These are phyloP conservation scores for Lathronympha strigana DNA, from an alignment of 2,888 invertebrate genomes.

Conservation along the genomic window DNA sequence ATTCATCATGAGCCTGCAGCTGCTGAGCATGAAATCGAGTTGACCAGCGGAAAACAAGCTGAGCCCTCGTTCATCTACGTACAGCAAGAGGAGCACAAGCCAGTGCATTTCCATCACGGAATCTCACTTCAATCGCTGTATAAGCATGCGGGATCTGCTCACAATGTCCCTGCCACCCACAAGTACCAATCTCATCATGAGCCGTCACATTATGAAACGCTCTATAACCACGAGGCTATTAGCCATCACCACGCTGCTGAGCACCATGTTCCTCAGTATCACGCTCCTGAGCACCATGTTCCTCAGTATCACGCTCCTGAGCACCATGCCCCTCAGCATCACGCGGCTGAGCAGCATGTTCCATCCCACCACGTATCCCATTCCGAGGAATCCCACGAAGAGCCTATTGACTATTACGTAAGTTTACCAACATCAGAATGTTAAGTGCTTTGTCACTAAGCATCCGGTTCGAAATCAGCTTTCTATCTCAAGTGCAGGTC, in stretches of 20 bases:
- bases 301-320: conserved; percentile 44
- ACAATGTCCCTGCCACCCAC: conserved; percentile 54
- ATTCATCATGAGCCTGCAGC: conserved; percentile 51
- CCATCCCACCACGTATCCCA: conserved; percentile 52
- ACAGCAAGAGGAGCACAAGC: conserved; percentile 17
- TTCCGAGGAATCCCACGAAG: conserved; percentile 63
- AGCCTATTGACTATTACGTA: conserved; percentile 79
- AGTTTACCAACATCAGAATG: conserved; percentile 54
- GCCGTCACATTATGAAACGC: conserved; percentile 50
- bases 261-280: conserved; percentile 49
- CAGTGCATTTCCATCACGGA: conserved; percentile 37
- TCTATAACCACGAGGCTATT: conserved; percentile 49
- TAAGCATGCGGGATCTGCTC: conserved; percentile 46
- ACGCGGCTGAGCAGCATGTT: conserved; percentile 43
- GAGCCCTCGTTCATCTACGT: conserved; percentile 25
- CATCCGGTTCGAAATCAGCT: conserved; percentile 62
- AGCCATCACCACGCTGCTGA: conserved; percentile 51
- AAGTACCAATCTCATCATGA: conserved; percentile 52
- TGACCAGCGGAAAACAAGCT: conserved; percentile 23
- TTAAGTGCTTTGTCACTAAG: conserved; percentile 52
- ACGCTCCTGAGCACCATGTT: conserved; percentile 44
- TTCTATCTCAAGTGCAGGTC: conserved; percentile 64
- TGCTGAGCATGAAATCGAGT: conserved; percentile 41
- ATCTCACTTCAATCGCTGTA: conserved; percentile 29
- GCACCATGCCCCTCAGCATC: conserved; percentile 47